Conservation (phyloP, 2,797 vertebrate species). For the Antennarius maculatus region DNA sequence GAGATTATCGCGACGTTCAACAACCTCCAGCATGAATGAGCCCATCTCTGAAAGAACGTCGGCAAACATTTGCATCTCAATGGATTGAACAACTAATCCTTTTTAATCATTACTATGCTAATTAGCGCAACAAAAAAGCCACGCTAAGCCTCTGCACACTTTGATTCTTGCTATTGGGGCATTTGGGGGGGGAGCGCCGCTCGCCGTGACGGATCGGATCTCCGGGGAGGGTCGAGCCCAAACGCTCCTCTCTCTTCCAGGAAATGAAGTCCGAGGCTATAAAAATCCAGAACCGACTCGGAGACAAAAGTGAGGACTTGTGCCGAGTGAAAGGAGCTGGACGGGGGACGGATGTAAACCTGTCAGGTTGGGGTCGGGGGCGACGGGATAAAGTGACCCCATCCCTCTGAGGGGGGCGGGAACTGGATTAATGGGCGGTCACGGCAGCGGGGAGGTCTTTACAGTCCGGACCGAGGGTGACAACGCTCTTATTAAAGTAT, state of each 20-base stretch:
- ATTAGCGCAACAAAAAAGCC: conserved; percentile 52
- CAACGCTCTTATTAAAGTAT: too few relatives aligned
- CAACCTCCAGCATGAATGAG: conserved; percentile 11
- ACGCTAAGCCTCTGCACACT: conserved; percentile 26
- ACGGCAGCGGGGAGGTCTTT: conserved; percentile 10
- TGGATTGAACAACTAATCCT: conserved; percentile 40
- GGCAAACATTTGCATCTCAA: conserved; percentile 39
- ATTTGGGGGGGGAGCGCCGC: conserved; percentile 5
- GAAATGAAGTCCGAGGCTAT: conserved; percentile 62
- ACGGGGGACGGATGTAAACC: conserved; percentile 56
- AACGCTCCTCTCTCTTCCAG: conserved; percentile 41
- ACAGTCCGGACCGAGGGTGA: background rate
- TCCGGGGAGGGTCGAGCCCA: conserved; percentile 6
- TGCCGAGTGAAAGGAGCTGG: conserved; percentile 39
- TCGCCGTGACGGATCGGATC: conserved; percentile 37
- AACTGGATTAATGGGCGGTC: conserved; percentile 42
- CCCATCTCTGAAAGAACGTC: background rate
- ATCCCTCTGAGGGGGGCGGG: conserved; percentile 32
- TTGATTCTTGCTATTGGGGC: conserved; percentile 25
- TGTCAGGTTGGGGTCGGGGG: conserved; percentile 3
- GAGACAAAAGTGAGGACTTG: conserved; percentile 51
- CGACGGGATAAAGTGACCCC: conserved; percentile 22
- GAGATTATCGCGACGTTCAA: background rate
- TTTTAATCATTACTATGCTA: conserved; percentile 62
- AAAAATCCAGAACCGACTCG: conserved; percentile 15